Evolutionary conservation across 2,113 vertebrate genomes (phyloP), one percentile per base, ranked within the genome.

Genomic region (Calcarius ornatus): DNA sequence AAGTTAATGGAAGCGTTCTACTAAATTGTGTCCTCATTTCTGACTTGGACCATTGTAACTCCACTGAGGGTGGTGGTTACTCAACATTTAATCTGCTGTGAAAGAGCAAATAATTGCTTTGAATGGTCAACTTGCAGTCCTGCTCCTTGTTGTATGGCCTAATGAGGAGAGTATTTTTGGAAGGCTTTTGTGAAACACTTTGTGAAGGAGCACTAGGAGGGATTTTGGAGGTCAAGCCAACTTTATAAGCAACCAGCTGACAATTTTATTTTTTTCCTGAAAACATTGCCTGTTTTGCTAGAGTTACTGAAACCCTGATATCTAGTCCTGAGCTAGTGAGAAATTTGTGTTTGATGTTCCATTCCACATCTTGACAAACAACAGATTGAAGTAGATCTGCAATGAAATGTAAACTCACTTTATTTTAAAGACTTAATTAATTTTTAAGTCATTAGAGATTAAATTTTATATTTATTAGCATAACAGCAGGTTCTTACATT

Each of bases 131-230:
- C 63, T 70, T 70, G 82, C 81, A 80, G 81, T 33, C 59, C 54
- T 82, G 51, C 51, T 64, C 18, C 78, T 86, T 86, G 43, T 40
- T 84, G 86, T 68, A 27, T 68, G 72, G 80, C 57, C 77, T 94
- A 94, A 92, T 75, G 83, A 93, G 86, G 83, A 60, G 70, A 70
- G 33, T 91, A 87, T 90, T 94, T 96, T 92, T 92, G 83, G 87
- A 92, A 89, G 43, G 28, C 40, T 43, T 84, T 94, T 94, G 51
- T 3, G 11, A 72, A 88, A 88, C 10, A 18, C 24, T 51, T 68
- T 27, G 50, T 75, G 73, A 73, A 86, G 21, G 64, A 70, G 43
- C 14, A 2, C 17, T 50, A 7, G 40, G 57, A 86, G 59, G 54
- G 40, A 66, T 63, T 78, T 56, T 63, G 63, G 48, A 53, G 20